Evolutionary conservation across 2,797 vertebrate genomes (phyloP), one percentile per base, ranked within the genome.

Genomic region (Agapornis canus): DNA sequence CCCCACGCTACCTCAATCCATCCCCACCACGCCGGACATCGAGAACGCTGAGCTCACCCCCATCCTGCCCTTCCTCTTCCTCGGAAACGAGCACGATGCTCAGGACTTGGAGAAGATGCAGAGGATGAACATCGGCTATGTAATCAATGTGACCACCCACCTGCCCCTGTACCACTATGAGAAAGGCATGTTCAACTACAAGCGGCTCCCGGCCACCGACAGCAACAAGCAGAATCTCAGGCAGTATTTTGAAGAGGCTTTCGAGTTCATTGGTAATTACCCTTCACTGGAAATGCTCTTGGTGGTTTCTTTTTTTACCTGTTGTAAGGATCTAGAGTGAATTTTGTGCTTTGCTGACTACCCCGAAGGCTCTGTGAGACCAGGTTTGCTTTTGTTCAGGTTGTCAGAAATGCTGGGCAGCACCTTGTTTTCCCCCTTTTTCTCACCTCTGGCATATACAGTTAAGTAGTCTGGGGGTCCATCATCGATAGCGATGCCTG

Each of bases 151-250:
- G 94, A 99, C 99, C 98, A 99, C 99, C 7, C 99, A 99, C 98
- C 98, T 99, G 81, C 99, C 99, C 40, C 99, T 99, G 42, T 99
- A 98, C 97, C 99, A 99, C 97, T 99, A 99, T 0, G 99, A 99
- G 97, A 98, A 98, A 37, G 99, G 99, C 84, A 95, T 99, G 91
- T 98, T 99, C 98, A 98, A 97, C 97, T 99, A 99, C 98, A 99
- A 99, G 96, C 98, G 99, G 69, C 98, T 99, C 93, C 99, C 99
- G 0, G 99, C 99, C 96, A 99, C 99, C 0, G 99, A 99, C 98
- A 99, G 99, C 99, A 99, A 99, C 99, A 99, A 99, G 97, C 99
- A 99, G 98, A 99, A 99, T 98, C 98, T 99, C 97, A 98, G 99
- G 61, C 99, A 99, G 98, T 99, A 99, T 98, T 99, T 99, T 12